Conservation (phyloP, 2,888 invertebrate species). For the Stegophylla sp. region DNA sequence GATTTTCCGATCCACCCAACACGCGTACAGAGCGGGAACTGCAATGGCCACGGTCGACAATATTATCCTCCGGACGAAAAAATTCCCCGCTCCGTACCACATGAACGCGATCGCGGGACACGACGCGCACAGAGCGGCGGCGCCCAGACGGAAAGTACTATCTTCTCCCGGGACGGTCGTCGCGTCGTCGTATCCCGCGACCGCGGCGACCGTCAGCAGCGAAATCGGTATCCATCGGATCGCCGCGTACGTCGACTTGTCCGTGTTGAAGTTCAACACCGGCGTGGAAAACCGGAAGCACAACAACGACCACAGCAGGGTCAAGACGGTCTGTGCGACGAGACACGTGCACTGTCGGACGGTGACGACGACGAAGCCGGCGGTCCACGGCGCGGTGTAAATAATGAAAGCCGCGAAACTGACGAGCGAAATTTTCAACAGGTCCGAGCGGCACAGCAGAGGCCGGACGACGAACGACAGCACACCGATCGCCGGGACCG, state of each 20-base stretch:
- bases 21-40: constrained; percentile 35
- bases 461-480: too few species aligned
- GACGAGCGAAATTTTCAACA: too few species aligned
- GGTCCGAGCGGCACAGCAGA: too few species aligned
- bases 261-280: constrained; percentile 24
- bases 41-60: neutral
- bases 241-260: neutral
- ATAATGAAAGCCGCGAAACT: too few species aligned
- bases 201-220: neutral
- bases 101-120: constrained; percentile 41
- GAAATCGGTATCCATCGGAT: constrained; percentile 41
- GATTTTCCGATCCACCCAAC: constrained; percentile 42
- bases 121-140: constrained; percentile 42
- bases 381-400: neutral
- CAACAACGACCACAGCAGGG: constrained; percentile 23
- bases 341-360: constrained; percentile 45
- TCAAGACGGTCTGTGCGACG: constrained; percentile 36
- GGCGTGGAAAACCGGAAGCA: constrained; percentile 34
- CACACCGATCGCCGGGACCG: too few species aligned
- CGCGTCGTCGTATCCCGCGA: neutral
- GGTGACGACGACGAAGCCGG: constrained; percentile 32
- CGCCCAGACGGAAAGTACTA: constrained; percentile 35
- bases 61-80: constrained; percentile 12
- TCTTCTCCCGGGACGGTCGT: too few species aligned
- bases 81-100: constrained; percentile 48